Evolutionary conservation across 2,797 vertebrate species (phyloP).

Genomic region (Ataeniobius toweri): DNA sequence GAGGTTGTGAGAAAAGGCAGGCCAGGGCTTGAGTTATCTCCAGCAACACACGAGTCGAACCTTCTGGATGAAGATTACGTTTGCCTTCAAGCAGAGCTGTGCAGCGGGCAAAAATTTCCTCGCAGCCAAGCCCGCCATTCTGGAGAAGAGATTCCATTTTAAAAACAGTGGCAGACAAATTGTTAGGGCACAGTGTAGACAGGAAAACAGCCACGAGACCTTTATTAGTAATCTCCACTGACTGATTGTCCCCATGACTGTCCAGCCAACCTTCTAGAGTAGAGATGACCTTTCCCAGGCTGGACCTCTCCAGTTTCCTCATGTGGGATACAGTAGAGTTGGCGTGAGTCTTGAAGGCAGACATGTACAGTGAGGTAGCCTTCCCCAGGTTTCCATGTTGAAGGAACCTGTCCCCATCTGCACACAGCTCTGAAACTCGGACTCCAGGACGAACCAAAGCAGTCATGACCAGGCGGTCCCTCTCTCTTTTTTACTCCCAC

Average conservation of each 20-base stretch:
- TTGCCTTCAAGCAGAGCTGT: conserved; percentile 76
- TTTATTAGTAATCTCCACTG: conserved; percentile 76
- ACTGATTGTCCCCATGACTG: conserved; percentile 63
- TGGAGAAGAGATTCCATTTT: conserved; percentile 86
- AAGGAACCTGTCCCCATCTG: conserved; percentile 81
- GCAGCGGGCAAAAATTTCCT: conserved; percentile 83
- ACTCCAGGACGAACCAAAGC: conserved; percentile 65
- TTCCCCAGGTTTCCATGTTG: conserved; percentile 66
- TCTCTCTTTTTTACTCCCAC: neutral
- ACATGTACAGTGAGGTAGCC: conserved; percentile 85
- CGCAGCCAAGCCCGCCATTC: conserved; percentile 61
- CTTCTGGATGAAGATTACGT: conserved; percentile 25
- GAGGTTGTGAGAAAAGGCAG: conserved; percentile 76
- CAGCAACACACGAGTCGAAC: conserved; percentile 68
- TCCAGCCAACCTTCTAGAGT: conserved; percentile 87
- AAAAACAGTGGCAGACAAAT: conserved; percentile 80
- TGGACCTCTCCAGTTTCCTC: conserved; percentile 61
- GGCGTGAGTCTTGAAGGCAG: conserved; percentile 86
- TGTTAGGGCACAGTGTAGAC: conserved; percentile 84
- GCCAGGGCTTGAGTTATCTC: conserved; percentile 87
- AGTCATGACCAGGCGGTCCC: conserved; percentile 57
- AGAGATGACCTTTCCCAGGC: conserved; percentile 64
- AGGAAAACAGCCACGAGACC: conserved; percentile 86
- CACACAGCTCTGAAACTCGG: conserved; percentile 75
- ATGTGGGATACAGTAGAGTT: conserved; percentile 79